A percentile compares a stretch with the other conserved stretches of the same genome.
Evolutionary conservation across 2,113 vertebrate genomes (phyloP).

Genomic region (Chionis minor): DNA sequence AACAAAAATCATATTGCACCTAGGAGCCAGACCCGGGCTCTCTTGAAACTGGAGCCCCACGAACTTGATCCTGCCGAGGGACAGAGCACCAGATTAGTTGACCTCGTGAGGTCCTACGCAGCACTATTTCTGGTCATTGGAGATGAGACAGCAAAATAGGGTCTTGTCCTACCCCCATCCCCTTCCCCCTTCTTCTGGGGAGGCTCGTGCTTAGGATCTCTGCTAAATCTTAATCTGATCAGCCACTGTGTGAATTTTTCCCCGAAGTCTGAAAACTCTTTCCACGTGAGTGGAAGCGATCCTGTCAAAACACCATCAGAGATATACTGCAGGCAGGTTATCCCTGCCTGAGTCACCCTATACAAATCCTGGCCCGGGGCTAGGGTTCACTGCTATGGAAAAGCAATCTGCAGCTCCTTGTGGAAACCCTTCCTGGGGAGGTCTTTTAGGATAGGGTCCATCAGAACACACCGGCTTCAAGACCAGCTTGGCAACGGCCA

Average conservation of each 20-base stretch:
- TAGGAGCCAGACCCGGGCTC: not conserved
- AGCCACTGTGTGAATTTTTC: not conserved
- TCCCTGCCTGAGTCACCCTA: not conserved
- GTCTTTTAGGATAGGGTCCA: not conserved
- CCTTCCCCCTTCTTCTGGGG: not conserved
- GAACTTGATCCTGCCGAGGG: not conserved
- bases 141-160: not conserved
- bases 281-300: rapidly evolving
- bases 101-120: not conserved
- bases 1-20: not conserved
- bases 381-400: rapidly evolving
- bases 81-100: not conserved
- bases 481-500: rapidly evolving
- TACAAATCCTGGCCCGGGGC: not conserved
- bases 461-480: not conserved
- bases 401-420: not conserved
- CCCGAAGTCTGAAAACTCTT: not conserved
- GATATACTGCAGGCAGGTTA: not conserved
- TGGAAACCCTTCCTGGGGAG: not conserved
- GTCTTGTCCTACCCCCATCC: not conserved
- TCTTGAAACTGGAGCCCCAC: not conserved
- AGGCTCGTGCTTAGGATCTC: rapidly evolving
- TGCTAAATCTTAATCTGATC: not conserved
- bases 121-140: not conserved
- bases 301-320: not conserved